phyloP scores from a whole-genome alignment of 2,113 vertebrate species.

The Rhinoderma darwinii region DNA sequence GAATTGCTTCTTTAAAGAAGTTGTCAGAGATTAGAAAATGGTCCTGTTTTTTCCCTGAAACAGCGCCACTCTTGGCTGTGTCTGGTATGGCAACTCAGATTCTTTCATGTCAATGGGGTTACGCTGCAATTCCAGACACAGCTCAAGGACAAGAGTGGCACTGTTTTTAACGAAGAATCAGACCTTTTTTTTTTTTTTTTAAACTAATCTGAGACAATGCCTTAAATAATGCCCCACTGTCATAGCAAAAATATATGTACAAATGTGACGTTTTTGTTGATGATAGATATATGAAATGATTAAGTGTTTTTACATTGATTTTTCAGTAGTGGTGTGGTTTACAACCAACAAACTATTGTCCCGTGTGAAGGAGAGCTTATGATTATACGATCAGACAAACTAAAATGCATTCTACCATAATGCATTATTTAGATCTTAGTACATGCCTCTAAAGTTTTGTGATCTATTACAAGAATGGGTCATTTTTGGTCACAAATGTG shows the following conservation, averaged over 20 bases:
- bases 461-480: background rate
- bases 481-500: background rate
- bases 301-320: no score
- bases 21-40: no score
- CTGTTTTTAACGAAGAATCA: no score
- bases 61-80: background rate
- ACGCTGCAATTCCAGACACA: background rate
- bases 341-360: background rate
- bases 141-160: background rate
- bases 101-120: background rate
- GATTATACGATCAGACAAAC: background rate
- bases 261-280: no score
- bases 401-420: background rate
- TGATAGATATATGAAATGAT: no score
- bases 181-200: no score
- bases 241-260: no score
- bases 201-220: no score
- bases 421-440: conserved; percentile 15
- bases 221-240: no score
- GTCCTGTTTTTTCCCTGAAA: no score
- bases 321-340: background rate
- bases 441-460: conserved; percentile 1
- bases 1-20: background rate
- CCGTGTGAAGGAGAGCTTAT: background rate
- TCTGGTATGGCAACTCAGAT: background rate